Evolutionary conservation across 1,140 invertebrate genomes (phyloP), one percentile per base, ranked within the genome.

Genomic region (Trichomalopsis sarcophagae): DNA sequence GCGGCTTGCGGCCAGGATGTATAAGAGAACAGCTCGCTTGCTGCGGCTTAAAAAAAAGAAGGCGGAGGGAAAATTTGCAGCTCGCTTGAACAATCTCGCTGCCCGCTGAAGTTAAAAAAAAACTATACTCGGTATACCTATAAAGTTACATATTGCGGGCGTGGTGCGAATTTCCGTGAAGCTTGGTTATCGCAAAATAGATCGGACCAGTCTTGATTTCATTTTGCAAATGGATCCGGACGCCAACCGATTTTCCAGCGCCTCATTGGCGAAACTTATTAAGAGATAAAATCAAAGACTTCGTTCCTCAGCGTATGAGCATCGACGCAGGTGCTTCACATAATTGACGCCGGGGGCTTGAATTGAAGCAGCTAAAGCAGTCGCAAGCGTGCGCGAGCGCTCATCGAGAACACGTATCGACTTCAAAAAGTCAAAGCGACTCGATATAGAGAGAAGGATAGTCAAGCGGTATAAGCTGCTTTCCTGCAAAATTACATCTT

Each of bases 61-160:
- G 30, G 47, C 1, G 13, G 36, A 77, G 44, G 4, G 6, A 11
- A 78, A 71, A 84, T 77, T 84, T 78, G 40, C 62, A 33, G 62
- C 23, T 84, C 75, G 9, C 78, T 71, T 77, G 55, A 66, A 82
- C 36, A 30, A 77, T 83, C 62, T 69, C 11, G 7, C 5, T 17
- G 17, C 30, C 68, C 40, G 9, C 40, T 13, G 27, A 79, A 40
- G 36, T 71, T 81, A 27, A 71, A 44, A 44, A 33, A 44, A 13
- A 71, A 17, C 36, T 68, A 27, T 27, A 47, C 27, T 69, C 33
- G 27, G 27, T 27, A 27, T 27, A 27, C 27, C 27, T 27, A 2
- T 27, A 27, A 27, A 27, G 27, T 27, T 47, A 47, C 2, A 30
- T 79, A 79, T 68, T 36, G 30, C 30, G 36, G 76, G 7, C 21